Base-by-base conservation (phyloP, 2,797 vertebrate species). In the Mergus octosetaceus region DNA sequence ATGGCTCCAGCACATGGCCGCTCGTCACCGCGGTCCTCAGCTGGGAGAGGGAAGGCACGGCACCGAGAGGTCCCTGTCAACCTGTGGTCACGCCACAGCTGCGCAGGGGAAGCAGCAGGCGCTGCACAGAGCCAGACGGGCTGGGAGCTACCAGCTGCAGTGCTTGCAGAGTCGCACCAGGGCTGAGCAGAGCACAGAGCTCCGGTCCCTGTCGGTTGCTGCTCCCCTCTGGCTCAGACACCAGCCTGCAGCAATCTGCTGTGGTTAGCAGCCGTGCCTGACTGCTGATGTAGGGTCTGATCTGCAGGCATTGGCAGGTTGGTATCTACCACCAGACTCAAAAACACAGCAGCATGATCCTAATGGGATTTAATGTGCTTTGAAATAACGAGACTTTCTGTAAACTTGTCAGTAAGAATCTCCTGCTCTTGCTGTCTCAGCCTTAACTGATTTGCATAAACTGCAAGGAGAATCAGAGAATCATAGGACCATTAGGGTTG, bases 21-120 rank as follows among this genome's bases (percentile, higher is more conserved):
- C 66, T 85, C 88, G 1, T 82, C 84, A 78, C 9, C 62, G 41
- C 30, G 64, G 85, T 13, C 58, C 58, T 11, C 45, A 13, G 89
- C 77, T 9, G 75, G 65, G 38, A 84, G 51, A 62, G 71, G 76
- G 21, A 30, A 36, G 13, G 34, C 3, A 24, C 49, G 10, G 51
- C 13, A 66, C 65, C 7, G 24, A 51, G 70, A 5, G 5, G 38
- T 1, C 22, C 2, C 25, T 13, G 4, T 49, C 1, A 18, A 32
- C 4, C n/a, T 2, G 58, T 5, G 60, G 19, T 0, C 5, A 2
- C 4, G 22, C 32, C 5, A 3, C 0, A 9, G 58, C 1, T 9
- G 11, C 0, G 4, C 2, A 30, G 47, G 30, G n/a, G 45, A 85
- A 91, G 68, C 74, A 27, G 68, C n/a, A 22, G 21, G 49, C 6